Base-by-base conservation (phyloP, 2,797 vertebrate genomes). In the Micrastur ruficollis region DNA sequence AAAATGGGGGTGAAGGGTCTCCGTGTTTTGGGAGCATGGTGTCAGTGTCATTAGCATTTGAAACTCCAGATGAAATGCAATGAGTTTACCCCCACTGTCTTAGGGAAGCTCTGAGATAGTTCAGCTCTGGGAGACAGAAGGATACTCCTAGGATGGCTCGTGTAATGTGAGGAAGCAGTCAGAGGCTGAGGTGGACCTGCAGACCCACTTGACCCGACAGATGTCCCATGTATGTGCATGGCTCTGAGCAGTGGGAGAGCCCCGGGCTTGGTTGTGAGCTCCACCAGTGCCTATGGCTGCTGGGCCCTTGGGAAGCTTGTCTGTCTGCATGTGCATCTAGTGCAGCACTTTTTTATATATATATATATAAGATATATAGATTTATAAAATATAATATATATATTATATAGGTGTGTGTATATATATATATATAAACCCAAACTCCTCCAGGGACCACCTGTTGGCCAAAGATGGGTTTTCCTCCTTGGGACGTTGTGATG, bases 231-330 rank as follows among this genome's bases (percentile, higher is more conserved):
- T 15, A 9, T 23, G 50, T 50, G 13, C 25, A 36, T 9, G 14
- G 9, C 11, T 32, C 9, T 0, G 4, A 21, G 32, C 49, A 52
- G 12, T 2, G 8, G 9, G 23, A 31, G 7, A 72, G 1, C 21
- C 55, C 9, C 0, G 0, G 14, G 8, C 20, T 27, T 40, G n/a
- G 25, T 3, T 1, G 2, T 40, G 32, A 67, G 9, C 25, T 38
- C 23, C 52, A 25, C 18, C n/a, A 23, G 16, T 2, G 2, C 29
- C 7, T 2, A 4, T n/a, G 71, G 27, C 15, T 59, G 5, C 59
- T 71, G 78, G 10, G 16, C 32, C 14, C 46, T 14, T 27, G 19
- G 13, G 19, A 68, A 76, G 7, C 4, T 21, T 7, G 2, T 31
- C 42, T 16, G 27, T 36, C 38, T 75, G 16, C 25, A 8, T 20